These are phyloP conservation scores for Lophius americanus DNA, from an alignment of 2,797 vertebrate genomes.

Conservation along the genomic window DNA sequence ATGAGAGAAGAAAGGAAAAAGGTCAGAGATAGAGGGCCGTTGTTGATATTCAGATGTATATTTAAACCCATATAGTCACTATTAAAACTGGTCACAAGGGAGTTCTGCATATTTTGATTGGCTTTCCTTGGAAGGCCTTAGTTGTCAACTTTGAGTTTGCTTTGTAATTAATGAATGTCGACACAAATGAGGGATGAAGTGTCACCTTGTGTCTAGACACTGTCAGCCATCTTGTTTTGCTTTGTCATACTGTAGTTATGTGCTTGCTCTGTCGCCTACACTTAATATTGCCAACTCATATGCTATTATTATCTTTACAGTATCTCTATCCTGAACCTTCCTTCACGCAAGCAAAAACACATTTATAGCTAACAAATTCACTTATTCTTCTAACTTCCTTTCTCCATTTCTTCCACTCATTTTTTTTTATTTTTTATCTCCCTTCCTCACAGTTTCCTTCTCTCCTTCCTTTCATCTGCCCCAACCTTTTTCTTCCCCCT, in stretches of 20 bases:
- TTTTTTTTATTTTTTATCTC: conserved; percentile 69
- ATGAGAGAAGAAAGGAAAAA: conserved; percentile 38
- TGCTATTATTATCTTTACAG: conserved; percentile 59
- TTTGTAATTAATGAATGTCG: conserved; percentile 47
- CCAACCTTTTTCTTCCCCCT: conserved; percentile 46
- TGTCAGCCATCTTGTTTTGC: conserved; percentile 62
- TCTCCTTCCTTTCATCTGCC: conserved; percentile 40
- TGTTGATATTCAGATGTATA: conserved; percentile 16
- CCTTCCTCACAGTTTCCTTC: conserved; percentile 62
- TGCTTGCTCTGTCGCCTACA: conserved; percentile 55
- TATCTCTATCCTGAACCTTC: background rate
- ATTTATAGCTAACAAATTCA: background rate
- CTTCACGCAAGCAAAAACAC: too few species aligned
- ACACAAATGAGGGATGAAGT: conserved; percentile 28
- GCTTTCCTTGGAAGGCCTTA: conserved; percentile 37
- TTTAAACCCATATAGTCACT: background rate
- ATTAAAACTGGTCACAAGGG: conserved; percentile 5
- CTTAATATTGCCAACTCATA: conserved; percentile 55
- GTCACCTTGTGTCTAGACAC: conserved; percentile 29
- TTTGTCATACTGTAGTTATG: conserved; percentile 58
- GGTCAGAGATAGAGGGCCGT: background rate
- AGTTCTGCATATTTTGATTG: background rate
- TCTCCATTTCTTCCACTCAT: conserved; percentile 22
- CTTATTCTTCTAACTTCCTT: conserved; percentile 14
- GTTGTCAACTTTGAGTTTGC: conserved; percentile 36